Evolutionary conservation across 2,888 invertebrate genomes (phyloP).

Genomic region (Phyllotreta striolata): DNA sequence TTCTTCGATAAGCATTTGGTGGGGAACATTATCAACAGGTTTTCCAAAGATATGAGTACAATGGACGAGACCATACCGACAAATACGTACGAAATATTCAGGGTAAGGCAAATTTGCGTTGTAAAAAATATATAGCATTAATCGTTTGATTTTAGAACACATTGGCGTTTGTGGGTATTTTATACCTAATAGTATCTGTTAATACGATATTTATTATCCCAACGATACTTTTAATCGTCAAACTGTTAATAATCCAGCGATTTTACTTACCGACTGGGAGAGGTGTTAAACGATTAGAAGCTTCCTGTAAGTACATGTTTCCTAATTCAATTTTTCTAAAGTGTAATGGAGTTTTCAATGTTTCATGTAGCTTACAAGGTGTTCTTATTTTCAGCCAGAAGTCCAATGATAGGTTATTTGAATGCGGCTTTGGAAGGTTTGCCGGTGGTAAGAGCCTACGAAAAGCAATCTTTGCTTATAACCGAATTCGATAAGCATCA

Average conservation of each 20-base stretch:
- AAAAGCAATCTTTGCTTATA: constrained; percentile 52
- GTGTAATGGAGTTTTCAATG: too few relatives aligned
- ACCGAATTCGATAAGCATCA: constrained; percentile 57
- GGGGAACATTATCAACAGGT: constrained; percentile 72
- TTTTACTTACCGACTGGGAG: constrained; percentile 78
- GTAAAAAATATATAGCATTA: neutral
- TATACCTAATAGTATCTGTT: constrained; percentile 48
- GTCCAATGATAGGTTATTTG: constrained; percentile 57
- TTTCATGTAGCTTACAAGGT: neutral
- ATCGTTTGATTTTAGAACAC: constrained; percentile 60
- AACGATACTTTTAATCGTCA: constrained; percentile 66
- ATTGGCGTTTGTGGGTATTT: constrained; percentile 72
- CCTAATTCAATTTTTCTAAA: neutral
- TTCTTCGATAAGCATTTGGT: constrained; percentile 77
- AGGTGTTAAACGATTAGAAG: constrained; percentile 76
- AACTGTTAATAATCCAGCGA: constrained; percentile 71
- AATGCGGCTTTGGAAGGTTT: constrained; percentile 58
- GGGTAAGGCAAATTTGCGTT: constrained; percentile 10
- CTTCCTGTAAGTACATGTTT: constrained; percentile 67
- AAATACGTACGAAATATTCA: constrained; percentile 51
- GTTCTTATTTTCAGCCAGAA: constrained; percentile 52
- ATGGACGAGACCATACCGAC: constrained; percentile 65
- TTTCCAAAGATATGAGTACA: constrained; percentile 75
- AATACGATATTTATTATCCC: constrained; percentile 59
- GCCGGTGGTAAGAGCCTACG: constrained; percentile 55